Evolutionary conservation across 2,797 vertebrate species (phyloP).

Genomic region (Moxostoma hubbsi): DNA sequence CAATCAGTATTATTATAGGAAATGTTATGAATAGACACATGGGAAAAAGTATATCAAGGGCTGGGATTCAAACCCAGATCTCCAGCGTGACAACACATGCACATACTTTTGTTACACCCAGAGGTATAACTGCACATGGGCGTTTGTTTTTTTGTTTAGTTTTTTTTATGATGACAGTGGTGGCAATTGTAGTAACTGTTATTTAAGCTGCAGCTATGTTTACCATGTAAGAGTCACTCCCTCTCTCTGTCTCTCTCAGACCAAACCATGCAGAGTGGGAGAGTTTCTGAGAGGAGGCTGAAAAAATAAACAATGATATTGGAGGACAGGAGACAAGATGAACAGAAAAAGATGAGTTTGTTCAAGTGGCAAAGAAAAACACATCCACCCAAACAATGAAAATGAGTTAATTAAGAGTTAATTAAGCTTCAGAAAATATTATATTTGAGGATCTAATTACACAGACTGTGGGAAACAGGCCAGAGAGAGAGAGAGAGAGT

Average conservation of each 20-base stretch:
- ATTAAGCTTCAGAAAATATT: slow-evolving; percentile 34
- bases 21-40: too few relatives aligned
- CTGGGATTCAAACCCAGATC: too few relatives aligned
- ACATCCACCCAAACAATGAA: not conserved
- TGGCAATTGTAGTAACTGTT: too few relatives aligned
- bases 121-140: too few relatives aligned
- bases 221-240: too few relatives aligned
- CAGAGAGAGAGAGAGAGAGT: not conserved
- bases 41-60: too few relatives aligned
- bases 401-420: slow-evolving; percentile 9
- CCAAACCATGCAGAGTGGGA: slow-evolving; percentile 7
- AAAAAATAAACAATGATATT: slow-evolving; percentile 57
- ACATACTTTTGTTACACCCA: too few relatives aligned
- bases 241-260: not conserved
- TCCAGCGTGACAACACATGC: too few relatives aligned
- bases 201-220: too few relatives aligned
- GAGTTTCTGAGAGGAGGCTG: slow-evolving; percentile 52
- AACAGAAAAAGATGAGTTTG: slow-evolving; percentile 9
- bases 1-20: too few relatives aligned
- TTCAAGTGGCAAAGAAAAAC: slow-evolving; percentile 35
- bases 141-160: too few relatives aligned
- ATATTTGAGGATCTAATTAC: slow-evolving; percentile 15
- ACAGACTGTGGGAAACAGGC: slow-evolving; percentile 3
- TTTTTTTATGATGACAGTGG: too few relatives aligned
- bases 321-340: slow-evolving; percentile 37